Percentiles rank a stretch among this genome's conserved stretches.
Evolutionary conservation across 2,113 vertebrate genomes (phyloP).

Genomic region (Dermatemys mawii): DNA sequence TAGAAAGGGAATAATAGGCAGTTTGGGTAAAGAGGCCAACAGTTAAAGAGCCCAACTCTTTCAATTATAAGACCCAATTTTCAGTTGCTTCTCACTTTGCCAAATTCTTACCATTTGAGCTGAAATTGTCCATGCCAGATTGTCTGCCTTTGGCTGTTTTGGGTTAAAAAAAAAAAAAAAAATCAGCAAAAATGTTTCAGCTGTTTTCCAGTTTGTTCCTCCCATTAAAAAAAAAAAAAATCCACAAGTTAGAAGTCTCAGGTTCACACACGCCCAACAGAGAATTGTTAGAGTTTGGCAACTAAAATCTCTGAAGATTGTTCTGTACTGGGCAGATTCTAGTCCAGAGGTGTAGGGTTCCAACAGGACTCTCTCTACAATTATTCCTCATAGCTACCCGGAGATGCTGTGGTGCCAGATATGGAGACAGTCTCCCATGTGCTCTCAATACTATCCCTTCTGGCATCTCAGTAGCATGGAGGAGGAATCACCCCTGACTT

Average conservation of each 20-base stretch:
- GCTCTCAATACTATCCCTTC: slow-evolving; percentile 41
- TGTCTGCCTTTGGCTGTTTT: not conserved
- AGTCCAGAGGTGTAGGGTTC: accelerated
- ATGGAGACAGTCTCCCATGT: not conserved
- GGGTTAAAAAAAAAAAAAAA: too few relatives aligned
- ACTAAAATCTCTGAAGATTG: not conserved
- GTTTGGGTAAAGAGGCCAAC: accelerated
- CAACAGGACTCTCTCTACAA: not conserved
- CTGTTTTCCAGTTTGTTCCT: accelerated
- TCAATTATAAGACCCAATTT: not conserved
- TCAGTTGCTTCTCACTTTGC: not conserved
- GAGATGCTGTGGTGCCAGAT: not conserved
- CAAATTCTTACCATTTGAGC: not conserved
- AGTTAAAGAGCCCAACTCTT: not conserved
- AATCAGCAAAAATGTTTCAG: not conserved
- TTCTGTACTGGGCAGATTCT: accelerated
- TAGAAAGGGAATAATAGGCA: not conserved
- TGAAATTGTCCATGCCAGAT: not conserved
- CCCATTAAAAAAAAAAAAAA: not conserved
- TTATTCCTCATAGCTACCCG: not conserved
- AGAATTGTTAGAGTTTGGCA: accelerated
- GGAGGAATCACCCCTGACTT: accelerated
- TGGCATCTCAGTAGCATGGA: accelerated
- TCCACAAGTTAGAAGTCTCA: accelerated
- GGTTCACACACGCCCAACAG: accelerated